Base-by-base conservation (phyloP, 2,888 invertebrate genomes). In the Euproctis similis region DNA sequence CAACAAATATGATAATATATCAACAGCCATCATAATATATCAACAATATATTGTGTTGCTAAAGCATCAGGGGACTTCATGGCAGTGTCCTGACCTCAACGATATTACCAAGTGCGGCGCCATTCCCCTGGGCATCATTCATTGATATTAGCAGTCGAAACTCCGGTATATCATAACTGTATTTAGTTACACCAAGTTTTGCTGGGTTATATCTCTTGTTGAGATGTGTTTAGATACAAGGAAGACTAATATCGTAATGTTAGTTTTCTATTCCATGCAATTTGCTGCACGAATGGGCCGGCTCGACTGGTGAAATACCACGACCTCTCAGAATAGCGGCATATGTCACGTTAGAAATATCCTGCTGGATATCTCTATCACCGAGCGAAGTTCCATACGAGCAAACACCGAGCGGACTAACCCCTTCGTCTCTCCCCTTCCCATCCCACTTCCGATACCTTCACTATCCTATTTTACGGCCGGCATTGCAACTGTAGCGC, bases 141-240 rank as follows among this genome's bases (percentile, higher is more conserved):
- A 64, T 73, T 60, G 70, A 71, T 67, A 68, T 50, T 50, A 50
- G 42, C 40, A 46, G 49, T 49, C 50, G 53, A 56, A 63, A 62
- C 62, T 59, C 53, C 42, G n/a, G 40, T 46, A 49, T 42, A 51
- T 49, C 48, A 45, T 53, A 39, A 44, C 50, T 45, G 43, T 52
- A 50, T 45, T 55, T 44, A 42, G 34, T 42, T 46, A 32, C 33
- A 39, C 36, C n/a, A 51, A 47, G 30, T 47, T 47, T 4, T n/a
- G n/a, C n/a, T n/a, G n/a, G n/a, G n/a, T n/a, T 26, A 28, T 46
- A 44, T 31, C 49, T 42, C 50, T 30, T 42, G 33, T n/a, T 28
- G 21, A 36, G 30, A 37, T 35, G 24, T 16, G 4, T 12, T 36
- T 28, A 44, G 34, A 24, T 42, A 46, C 40, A 19, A 28, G 24